Base-by-base conservation (phyloP, 2,888 invertebrate genomes). In the Diploptera punctata region DNA sequence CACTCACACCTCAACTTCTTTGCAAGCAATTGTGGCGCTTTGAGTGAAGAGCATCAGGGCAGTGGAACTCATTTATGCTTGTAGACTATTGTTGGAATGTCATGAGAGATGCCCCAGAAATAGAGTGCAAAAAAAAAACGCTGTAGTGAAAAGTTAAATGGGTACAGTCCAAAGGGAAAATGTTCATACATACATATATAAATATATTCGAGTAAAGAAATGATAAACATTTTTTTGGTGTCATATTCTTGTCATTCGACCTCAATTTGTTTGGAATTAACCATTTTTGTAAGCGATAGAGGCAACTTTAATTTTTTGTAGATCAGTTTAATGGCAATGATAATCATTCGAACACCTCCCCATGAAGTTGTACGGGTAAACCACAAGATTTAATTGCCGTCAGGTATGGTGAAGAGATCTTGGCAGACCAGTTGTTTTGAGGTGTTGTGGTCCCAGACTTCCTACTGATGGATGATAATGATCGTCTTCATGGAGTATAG, bases 41-140 rank as follows among this genome's bases (percentile, higher is more conserved):
- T 52, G 52, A 52, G 52, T 16, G 52, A 52, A 9, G 52, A 52
- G n/a, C 21, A 33, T 65, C 31, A 65, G 65, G n/a, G 4, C 65
- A 65, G 65, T 65, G 38, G 65, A 65, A 33, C 65, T 21, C 43
- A 65, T 0, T 13, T 33, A 24, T 65, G 24, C 16, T 31, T 18
- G 65, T 4, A 13, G 24, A 65, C 31, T 65, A 31, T 19, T 65
- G 65, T 3, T 16, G 31, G n/a, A 31, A 16, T 7, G 1, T 65
- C 13, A 65, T 9, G 31, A 31, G 19, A 29, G 65, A 16, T 29
- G 29, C 10, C 24, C 33, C 10, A 33, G 33, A 33, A 33, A 10
- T 33, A 33, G 5, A 67, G 16, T 24, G 16, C 19, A 67, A 67
- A 67, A 13, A 67, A 43, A 43, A 13, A 47, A 43, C 3, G 19